Evolutionary conservation across 1,140 invertebrate genomes (phyloP).

Genomic region (Mamestra configurata): DNA sequence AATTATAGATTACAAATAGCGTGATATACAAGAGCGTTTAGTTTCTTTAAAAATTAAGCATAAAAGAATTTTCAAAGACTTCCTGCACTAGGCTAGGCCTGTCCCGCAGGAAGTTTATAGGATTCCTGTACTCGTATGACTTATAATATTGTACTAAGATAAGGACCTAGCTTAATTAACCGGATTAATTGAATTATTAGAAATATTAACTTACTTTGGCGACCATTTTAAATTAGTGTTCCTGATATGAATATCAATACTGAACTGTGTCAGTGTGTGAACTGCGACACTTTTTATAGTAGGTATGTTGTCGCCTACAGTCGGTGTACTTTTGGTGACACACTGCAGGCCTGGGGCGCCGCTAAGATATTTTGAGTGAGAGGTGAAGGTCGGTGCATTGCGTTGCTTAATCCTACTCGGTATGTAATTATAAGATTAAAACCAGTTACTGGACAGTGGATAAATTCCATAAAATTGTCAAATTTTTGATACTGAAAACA

Average conservation of each 20-base stretch:
- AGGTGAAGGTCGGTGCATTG: conserved; percentile 8
- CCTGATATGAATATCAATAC: not conserved
- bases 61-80: too few relatives aligned
- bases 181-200: too few relatives aligned
- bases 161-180: too few relatives aligned
- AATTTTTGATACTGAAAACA: too few relatives aligned
- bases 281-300: conserved; percentile 34
- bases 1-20: too few relatives aligned
- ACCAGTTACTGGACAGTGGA: not conserved
- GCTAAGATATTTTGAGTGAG: not conserved
- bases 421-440: not conserved
- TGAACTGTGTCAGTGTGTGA: conserved; percentile 19
- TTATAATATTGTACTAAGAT: too few relatives aligned
- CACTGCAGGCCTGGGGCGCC: not conserved
- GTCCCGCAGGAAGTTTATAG: too few relatives aligned
- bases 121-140: too few relatives aligned
- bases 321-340: not conserved
- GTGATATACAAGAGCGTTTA: too few relatives aligned
- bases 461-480: too few relatives aligned
- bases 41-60: too few relatives aligned
- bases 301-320: not conserved
- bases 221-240: conserved; percentile 61
- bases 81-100: too few relatives aligned
- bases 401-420: not conserved
- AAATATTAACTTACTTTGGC: conserved; percentile 70